Conservation (phyloP, 1,140 invertebrate genomes). For the Euura saliciscinereae region DNA sequence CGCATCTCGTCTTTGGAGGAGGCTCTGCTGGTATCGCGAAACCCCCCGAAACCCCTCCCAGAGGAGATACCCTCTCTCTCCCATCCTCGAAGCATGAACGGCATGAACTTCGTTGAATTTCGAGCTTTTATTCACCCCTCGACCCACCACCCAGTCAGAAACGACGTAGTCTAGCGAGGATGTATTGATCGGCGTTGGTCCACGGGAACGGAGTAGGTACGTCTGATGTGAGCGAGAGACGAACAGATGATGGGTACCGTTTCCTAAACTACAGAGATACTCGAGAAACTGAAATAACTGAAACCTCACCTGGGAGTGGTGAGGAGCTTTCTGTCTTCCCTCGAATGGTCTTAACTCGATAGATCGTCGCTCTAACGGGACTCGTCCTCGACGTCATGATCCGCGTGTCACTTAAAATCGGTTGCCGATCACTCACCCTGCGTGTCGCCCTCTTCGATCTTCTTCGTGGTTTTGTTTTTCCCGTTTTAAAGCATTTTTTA, state of each 20-base stretch:
- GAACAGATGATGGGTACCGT: constrained; percentile 3
- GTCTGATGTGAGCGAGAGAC: constrained; percentile 14
- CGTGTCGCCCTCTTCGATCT: too few relatives aligned
- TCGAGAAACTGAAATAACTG: background rate
- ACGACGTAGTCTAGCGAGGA: background rate
- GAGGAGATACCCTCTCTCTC: constrained; percentile 38
- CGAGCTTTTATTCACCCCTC: constrained; percentile 25
- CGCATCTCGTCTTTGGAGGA: background rate
- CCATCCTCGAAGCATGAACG: constrained; percentile 37
- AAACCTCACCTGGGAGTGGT: too few relatives aligned
- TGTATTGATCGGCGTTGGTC: background rate
- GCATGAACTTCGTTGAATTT: background rate
- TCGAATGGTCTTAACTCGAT: constrained; percentile 30
- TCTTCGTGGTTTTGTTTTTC: too few relatives aligned
- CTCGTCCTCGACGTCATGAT: constrained; percentile 41
- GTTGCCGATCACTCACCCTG: constrained; percentile 37
- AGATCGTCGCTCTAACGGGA: constrained; percentile 37
- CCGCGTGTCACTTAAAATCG: constrained; percentile 24
- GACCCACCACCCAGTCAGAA: constrained; percentile 26
- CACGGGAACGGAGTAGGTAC: too few relatives aligned
- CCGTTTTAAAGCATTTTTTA: too few relatives aligned
- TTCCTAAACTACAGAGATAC: background rate
- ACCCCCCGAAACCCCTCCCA: constrained; percentile 4
- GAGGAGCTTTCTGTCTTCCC: background rate
- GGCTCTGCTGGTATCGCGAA: constrained; percentile 15